Evolutionary conservation across 2,113 vertebrate genomes (phyloP).

Genomic region (Elgaria multicarinata): DNA sequence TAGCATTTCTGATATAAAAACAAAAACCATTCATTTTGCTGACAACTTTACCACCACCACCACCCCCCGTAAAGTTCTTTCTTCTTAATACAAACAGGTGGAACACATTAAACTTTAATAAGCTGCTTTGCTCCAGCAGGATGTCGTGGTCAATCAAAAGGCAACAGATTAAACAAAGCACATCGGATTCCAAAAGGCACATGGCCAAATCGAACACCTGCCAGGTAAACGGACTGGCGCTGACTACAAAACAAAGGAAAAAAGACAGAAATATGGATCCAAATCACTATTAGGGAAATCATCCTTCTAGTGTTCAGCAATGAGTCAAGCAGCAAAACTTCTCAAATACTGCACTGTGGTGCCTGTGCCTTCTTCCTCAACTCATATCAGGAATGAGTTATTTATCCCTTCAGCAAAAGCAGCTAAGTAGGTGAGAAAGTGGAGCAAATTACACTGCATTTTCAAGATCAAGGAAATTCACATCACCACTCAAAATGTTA

Average conservation of each 20-base stretch:
- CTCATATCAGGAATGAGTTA: background rate
- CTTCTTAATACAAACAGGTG: slow-evolving; percentile 27
- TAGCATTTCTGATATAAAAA: slow-evolving; percentile 51
- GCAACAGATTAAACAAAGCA: slow-evolving; percentile 29
- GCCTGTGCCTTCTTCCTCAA: background rate
- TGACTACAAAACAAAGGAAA: background rate
- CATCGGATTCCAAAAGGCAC: slow-evolving; percentile 37
- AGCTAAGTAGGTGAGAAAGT: background rate
- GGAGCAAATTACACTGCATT: background rate
- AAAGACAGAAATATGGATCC: background rate
- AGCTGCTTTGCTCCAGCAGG: slow-evolving; percentile 21
- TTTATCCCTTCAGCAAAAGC: background rate
- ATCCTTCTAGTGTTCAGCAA: background rate
- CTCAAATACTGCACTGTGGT: background rate
- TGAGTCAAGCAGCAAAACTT: background rate
- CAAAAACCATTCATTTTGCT: slow-evolving; percentile 8
- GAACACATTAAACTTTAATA: slow-evolving; percentile 52
- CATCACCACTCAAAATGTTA: background rate
- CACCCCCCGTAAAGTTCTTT: background rate
- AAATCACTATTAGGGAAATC: slow-evolving; percentile 18
- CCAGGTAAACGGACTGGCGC: background rate
- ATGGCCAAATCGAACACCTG: slow-evolving; percentile 26
- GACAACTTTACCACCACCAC: no score
- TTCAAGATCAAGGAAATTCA: background rate
- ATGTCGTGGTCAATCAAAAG: slow-evolving; percentile 33